These are phyloP conservation scores for Pundamilia nyererei DNA, from an alignment of 2,113 vertebrate species.

Conservation along the genomic window DNA sequence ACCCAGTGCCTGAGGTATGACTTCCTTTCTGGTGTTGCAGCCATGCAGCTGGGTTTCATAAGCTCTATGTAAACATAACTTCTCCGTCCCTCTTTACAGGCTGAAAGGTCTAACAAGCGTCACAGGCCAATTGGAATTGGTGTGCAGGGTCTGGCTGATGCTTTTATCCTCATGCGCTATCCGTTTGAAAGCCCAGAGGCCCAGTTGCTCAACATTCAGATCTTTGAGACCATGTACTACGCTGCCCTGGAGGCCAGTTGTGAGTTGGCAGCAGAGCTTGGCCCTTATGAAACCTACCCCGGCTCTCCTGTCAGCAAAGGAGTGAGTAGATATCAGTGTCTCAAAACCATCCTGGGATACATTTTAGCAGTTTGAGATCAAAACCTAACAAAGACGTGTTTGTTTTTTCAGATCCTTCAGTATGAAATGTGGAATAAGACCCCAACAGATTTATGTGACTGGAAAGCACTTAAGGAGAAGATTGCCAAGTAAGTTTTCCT, in stretches of 20 bases:
- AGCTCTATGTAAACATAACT: background rate
- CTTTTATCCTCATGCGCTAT: slow-evolving; percentile 92
- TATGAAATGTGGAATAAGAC: slow-evolving; percentile 92
- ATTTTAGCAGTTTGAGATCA: background rate
- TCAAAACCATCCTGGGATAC: background rate
- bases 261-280: slow-evolving; percentile 79
- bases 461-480: slow-evolving; percentile 84
- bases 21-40: background rate
- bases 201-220: slow-evolving; percentile 86
- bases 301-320: slow-evolving; percentile 92
- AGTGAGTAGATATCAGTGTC: slow-evolving; percentile 68
- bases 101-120: slow-evolving; percentile 83
- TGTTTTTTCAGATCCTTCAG: slow-evolving; percentile 81
- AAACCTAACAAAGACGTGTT: background rate
- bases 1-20: slow-evolving; percentile 87
- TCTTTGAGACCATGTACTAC: slow-evolving; percentile 97
- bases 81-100: slow-evolving; percentile 62
- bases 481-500: slow-evolving; percentile 83
- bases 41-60: background rate
- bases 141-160: slow-evolving; percentile 92
- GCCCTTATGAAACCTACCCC: slow-evolving; percentile 82
- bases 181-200: slow-evolving; percentile 92
- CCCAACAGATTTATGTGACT: slow-evolving; percentile 88
- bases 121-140: slow-evolving; percentile 94
- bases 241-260: slow-evolving; percentile 91